Conservation (phyloP, 1,140 invertebrate species). For the Zaprionus camerounensis region DNA sequence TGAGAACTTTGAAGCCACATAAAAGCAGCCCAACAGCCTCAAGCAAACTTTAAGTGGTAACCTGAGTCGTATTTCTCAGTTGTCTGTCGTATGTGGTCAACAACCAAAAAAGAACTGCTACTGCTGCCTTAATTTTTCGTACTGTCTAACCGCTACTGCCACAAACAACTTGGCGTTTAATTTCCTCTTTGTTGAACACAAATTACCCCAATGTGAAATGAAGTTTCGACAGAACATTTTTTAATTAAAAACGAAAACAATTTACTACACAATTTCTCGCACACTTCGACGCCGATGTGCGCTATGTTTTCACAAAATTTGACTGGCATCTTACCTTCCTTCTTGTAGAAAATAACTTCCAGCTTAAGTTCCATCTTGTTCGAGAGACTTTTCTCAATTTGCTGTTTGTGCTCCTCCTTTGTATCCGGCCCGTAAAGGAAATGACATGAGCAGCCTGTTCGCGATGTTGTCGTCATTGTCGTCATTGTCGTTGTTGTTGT, state of each 20-base stretch:
- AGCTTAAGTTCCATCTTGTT: constrained; percentile 96
- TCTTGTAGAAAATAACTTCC: constrained; percentile 97
- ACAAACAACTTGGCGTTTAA: constrained; percentile 37
- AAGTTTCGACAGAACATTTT: constrained; percentile 45
- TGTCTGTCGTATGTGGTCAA: constrained; percentile 18
- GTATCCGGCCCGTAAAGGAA: constrained; percentile 97
- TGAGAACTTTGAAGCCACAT: not conserved
- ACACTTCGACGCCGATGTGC: constrained; percentile 8
- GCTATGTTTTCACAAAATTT: not conserved
- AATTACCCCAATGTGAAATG: constrained; percentile 47
- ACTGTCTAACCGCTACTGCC: not conserved
- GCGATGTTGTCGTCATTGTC: constrained; percentile 27
- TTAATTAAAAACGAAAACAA: constrained; percentile 62
- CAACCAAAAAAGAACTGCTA: not conserved
- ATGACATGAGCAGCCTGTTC: constrained; percentile 93
- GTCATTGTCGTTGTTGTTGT: constrained; percentile 19
- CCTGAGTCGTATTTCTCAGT: not conserved
- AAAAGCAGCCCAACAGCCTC: not conserved
- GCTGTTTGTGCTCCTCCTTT: constrained; percentile 92
- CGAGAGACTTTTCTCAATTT: constrained; percentile 95
- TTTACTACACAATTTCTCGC: constrained; percentile 49
- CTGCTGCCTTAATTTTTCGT: not conserved
- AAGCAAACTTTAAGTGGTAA: not conserved
- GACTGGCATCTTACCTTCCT: constrained; percentile 89
- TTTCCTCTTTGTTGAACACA: constrained; percentile 44